Evolutionary conservation across 1,140 invertebrate genomes (phyloP).

Genomic region (Aricia agestis): DNA sequence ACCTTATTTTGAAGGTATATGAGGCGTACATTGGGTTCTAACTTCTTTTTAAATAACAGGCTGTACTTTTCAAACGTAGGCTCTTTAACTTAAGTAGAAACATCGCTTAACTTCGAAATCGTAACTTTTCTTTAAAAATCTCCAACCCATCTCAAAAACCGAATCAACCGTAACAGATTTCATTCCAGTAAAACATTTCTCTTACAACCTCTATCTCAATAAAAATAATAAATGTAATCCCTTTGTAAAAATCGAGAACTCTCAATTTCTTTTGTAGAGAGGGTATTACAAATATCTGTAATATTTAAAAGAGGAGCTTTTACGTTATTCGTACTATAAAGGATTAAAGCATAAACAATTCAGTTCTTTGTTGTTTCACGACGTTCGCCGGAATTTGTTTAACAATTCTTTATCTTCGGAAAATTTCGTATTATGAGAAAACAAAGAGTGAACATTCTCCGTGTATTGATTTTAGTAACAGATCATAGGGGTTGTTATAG

Average conservation of each 20-base stretch:
- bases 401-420: neutral
- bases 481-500: no score
- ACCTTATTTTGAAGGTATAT: no score
- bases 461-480: neutral
- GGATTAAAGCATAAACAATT: conserved; percentile 3
- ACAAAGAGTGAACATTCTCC: neutral
- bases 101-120: neutral
- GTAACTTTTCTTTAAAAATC: neutral
- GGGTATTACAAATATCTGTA: conserved; percentile 1
- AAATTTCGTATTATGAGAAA: neutral
- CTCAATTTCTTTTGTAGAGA: neutral
- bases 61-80: no score
- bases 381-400: neutral
- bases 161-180: neutral
- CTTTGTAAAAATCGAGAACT: conserved; percentile 1
- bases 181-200: neutral
- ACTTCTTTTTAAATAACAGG: no score
- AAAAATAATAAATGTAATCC: conserved; percentile 4
- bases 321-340: neutral
- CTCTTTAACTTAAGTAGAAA: no score
- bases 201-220: neutral
- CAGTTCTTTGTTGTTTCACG: neutral
- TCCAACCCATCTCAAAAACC: neutral
- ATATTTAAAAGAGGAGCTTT: conserved; percentile 3
- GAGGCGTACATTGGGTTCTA: no score